phyloP scores from a whole-genome alignment of 2,888 invertebrate species.

The Dynastes tityus region DNA sequence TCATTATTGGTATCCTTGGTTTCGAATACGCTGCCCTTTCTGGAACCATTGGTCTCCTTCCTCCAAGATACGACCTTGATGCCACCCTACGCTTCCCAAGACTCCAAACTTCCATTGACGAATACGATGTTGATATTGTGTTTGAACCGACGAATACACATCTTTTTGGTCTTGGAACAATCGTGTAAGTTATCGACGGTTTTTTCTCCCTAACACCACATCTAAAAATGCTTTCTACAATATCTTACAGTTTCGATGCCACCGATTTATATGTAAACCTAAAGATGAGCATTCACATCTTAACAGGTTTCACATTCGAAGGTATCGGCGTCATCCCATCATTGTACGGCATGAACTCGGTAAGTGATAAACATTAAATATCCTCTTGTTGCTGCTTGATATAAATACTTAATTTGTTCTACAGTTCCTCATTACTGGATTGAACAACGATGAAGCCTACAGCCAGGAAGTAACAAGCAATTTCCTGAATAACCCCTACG shows the following conservation, averaged over 20 bases:
- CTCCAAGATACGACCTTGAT: conserved; percentile 43
- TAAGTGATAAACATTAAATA: conserved; percentile 15
- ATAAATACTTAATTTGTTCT: conserved; percentile 2
- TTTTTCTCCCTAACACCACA: background rate
- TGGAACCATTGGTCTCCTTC: conserved; percentile 38
- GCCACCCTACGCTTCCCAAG: conserved; percentile 19
- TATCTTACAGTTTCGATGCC: conserved; percentile 25
- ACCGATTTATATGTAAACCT: conserved; percentile 10
- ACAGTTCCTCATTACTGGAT: conserved; percentile 42
- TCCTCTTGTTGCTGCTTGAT: background rate
- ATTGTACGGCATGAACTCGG: conserved; percentile 22
- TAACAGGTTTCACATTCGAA: conserved; percentile 24
- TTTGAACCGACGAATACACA: background rate
- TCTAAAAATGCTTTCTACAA: background rate
- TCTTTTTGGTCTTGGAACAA: conserved; percentile 7
- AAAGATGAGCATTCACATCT: conserved; percentile 19
- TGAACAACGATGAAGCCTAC: conserved; percentile 34
- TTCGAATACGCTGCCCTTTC: background rate
- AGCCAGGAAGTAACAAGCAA: background rate
- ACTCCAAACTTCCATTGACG: background rate
- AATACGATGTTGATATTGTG: conserved; percentile 20
- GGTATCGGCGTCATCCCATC: background rate
- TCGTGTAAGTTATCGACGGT: conserved; percentile 25
- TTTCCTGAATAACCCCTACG: conserved; percentile 16
- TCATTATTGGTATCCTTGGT: background rate